Base-by-base conservation (phyloP, 2,888 invertebrate genomes). In the Scaptomyza parva region DNA sequence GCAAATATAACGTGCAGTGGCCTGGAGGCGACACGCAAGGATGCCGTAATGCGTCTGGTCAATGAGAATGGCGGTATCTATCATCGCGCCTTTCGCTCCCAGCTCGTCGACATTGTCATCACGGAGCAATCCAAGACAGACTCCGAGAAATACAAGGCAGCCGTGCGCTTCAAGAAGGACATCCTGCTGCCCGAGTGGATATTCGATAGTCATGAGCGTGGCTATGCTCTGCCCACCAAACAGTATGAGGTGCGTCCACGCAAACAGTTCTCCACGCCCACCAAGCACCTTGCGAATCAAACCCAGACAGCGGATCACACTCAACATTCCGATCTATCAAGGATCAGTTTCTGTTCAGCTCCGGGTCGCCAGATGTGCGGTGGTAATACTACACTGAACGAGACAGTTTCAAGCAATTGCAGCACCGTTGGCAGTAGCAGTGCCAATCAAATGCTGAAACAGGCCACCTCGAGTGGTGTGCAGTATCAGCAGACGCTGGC, bases 161-260 rank as follows among this genome's bases (percentile, higher is more conserved):
- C 92, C 0, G 73, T 91, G 3, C 86, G 87, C 8, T 92, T 82
- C 67, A 91, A 91, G 44, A 92, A 92, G 61, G 91, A 91, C 20
- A 96, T 97, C 81, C 94, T 98, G 0, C 92, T 93, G 12, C 93
- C 95, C 0, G 92, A 95, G 2, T 98, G 98, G 98, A 92, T 98
- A 37, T 93, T 93, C 57, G 96, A 97, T 28, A 97, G 96, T n/a
- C 93, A 95, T 0, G 92, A 93, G 24, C 93, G 93, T 24, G 96
- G 97, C 0, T 95, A 94, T 69, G 94, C 96, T 0, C 78, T 96
- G 39, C 94, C 95, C 0, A 91, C 94, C 14, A 92, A 93, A 3
- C 90, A 93, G 48, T 95, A 94, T 79, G 92, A 93, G 52, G 93
- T 95, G 0, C 92, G 93, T 0, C 93, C 93, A 0, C 93, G 94